Evolutionary conservation across 2,113 vertebrate species (phyloP).

Genomic region (Psittacara wagleri): DNA sequence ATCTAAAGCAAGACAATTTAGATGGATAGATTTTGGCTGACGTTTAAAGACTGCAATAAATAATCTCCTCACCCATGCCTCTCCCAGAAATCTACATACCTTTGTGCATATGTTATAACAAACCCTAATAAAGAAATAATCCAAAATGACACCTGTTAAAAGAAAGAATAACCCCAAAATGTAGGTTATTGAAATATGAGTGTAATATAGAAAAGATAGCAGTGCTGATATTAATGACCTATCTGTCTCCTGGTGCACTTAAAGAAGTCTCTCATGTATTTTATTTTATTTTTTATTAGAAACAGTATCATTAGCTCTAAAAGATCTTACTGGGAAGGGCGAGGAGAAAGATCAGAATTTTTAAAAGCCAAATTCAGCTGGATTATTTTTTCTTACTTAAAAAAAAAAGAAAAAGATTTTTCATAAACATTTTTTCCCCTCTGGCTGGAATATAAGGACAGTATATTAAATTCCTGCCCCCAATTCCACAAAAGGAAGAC

Average conservation of each 20-base stretch:
- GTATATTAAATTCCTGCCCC: conserved; percentile 80
- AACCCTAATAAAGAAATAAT: conserved; percentile 78
- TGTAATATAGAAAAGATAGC: conserved; percentile 80
- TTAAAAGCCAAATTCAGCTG: conserved; percentile 45
- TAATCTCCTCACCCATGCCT: conserved; percentile 3
- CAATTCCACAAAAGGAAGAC: conserved; percentile 73
- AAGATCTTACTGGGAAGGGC: conserved; percentile 52
- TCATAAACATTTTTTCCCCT: conserved; percentile 76
- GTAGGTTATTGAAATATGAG: conserved; percentile 82
- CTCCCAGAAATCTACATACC: conserved; percentile 57
- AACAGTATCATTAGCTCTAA: conserved; percentile 76
- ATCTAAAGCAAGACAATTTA: conserved; percentile 40
- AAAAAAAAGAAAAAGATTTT: conserved; percentile 17
- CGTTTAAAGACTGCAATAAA: conserved; percentile 73
- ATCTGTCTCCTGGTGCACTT: conserved; percentile 70
- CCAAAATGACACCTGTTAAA: conserved; percentile 73
- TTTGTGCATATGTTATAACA: conserved; percentile 75
- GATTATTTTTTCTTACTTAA: conserved; percentile 6
- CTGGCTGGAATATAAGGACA: conserved; percentile 80
- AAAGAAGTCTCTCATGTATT: conserved; percentile 75
- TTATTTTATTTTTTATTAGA: conserved; percentile 81
- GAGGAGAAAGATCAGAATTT: conserved; percentile 63
- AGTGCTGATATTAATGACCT: conserved; percentile 75
- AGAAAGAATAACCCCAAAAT: conserved; percentile 60
- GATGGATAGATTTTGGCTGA: conserved; percentile 64